phyloP scores from a whole-genome alignment of 30 jellyfish, hydroid and myxozoan species.

The Haliclystus octoradiatus region DNA sequence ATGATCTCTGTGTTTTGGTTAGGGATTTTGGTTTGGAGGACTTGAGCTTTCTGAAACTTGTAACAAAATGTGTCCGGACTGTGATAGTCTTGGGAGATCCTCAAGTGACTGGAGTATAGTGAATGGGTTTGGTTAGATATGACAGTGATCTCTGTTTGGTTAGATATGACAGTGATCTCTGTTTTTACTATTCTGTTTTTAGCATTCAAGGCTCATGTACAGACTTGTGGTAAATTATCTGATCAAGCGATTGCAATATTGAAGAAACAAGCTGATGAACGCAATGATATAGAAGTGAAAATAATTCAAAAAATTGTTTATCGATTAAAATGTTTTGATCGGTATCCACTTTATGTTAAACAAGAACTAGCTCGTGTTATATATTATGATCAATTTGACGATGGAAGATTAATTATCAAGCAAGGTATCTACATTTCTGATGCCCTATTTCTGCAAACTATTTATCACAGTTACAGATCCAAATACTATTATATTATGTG shows the following conservation, averaged over 20 bases:
- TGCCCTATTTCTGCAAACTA: background rate
- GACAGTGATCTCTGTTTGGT: too few relatives aligned
- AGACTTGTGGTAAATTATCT: constrained; percentile 50
- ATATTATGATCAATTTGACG: constrained; percentile 61
- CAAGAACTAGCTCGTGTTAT: constrained; percentile 64
- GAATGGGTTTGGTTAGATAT: too few relatives aligned
- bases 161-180: too few relatives aligned
- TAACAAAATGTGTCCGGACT: too few relatives aligned
- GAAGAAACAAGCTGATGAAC: constrained; percentile 18
- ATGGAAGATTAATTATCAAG: constrained; percentile 40
- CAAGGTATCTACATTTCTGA: constrained; percentile 33
- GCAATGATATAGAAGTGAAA: constrained; percentile 49
- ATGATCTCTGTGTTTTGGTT: too few relatives aligned
- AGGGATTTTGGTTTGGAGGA: too few relatives aligned
- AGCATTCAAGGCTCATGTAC: constrained; percentile 69
- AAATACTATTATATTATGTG: too few relatives aligned
- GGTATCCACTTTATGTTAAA: constrained; percentile 40
- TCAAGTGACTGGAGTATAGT: too few relatives aligned
- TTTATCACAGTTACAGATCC: background rate
- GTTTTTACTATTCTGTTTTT: too few relatives aligned
- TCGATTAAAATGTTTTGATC: constrained; percentile 50
- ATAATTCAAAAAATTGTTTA: constrained; percentile 24
- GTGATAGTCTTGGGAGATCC: too few relatives aligned
- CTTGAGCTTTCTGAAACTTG: too few relatives aligned
- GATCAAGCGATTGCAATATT: constrained; percentile 21